Base-by-base conservation (phyloP, 2,888 invertebrate species). In the Auanema freiburgensis region DNA sequence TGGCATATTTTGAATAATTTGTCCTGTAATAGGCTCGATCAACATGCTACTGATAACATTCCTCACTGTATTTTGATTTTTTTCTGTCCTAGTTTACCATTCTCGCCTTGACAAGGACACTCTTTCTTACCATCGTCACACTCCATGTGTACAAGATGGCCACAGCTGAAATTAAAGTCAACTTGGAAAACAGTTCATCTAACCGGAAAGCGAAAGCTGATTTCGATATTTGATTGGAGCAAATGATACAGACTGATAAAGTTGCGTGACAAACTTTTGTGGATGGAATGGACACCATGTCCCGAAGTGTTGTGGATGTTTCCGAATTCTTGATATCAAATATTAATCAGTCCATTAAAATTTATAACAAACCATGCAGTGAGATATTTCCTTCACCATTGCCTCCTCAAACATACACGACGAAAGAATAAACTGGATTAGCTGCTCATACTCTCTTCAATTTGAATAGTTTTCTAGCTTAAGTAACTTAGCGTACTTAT, bases 61-160 rank as follows among this genome's bases (percentile, higher is more conserved):
- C 52, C 5, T 52, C 18, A 21, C 52, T 10, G 52, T 52, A 16
- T 16, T 3, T 6, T n/a, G n/a, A 18, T 16, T 24, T n/a, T 14
- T 14, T 14, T 14, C 18, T 21, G 16, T 52, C 18, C 24, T 3
- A n/a, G 8, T 14, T 23, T 23, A 12, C 16, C 16, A 2, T 21
- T 4, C 33, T n/a, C 41, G 14, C 8, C 16, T 24, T 55, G 16
- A 23, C 55, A 55, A 41, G 41, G 24, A 16, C 62, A 62, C 16
- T 18, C 21, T 14, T 51, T 25, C 1, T 8, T 8, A 4, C 60
- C 60, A 18, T 40, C 51, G 42, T 49, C 62, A 49, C 74, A 74
- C 57, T 74, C 74, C 33, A 74, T 63, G 44, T 74, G 74, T 21
- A 69, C 62, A 24, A 69, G 53, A 51, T 74, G 74, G 12, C 74